Evolutionary conservation across 2,888 invertebrate species (phyloP).

Genomic region (Lasioglossum oenotherae): DNA sequence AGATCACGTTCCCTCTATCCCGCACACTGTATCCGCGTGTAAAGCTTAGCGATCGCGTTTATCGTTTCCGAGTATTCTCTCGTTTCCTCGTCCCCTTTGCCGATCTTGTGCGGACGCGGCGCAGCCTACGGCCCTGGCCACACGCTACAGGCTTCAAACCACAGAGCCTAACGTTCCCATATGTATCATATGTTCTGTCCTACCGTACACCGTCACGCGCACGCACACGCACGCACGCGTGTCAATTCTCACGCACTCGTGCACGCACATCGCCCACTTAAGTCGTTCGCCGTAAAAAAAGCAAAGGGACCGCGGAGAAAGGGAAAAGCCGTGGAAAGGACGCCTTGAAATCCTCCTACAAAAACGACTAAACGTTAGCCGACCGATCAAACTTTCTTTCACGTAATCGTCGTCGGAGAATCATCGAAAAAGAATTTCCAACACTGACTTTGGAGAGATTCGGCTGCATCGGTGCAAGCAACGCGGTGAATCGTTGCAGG

Average conservation of each 20-base stretch:
- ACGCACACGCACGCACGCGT: constrained; percentile 64
- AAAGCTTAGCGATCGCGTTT: constrained; percentile 30
- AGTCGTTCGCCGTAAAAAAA: constrained; percentile 32
- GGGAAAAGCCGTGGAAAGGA: not conserved
- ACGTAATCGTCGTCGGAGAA: not conserved
- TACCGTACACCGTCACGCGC: constrained; percentile 76
- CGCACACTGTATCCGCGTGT: constrained; percentile 36
- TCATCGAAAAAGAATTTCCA: not conserved
- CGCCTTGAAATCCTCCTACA: not conserved
- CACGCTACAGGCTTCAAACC: constrained; percentile 83
- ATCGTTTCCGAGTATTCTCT: constrained; percentile 69
- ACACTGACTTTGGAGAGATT: no score
- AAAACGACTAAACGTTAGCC: not conserved
- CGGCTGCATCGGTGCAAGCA: no score
- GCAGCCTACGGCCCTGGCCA: constrained; percentile 69
- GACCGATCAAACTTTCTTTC: not conserved
- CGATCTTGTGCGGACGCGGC: constrained; percentile 31
- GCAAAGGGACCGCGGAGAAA: not conserved
- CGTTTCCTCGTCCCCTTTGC: constrained; percentile 41
- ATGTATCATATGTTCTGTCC: constrained; percentile 84
- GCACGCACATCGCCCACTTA: constrained; percentile 65
- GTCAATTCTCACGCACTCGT: constrained; percentile 70
- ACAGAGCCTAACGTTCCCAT: constrained; percentile 83
- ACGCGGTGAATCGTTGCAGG: no score
- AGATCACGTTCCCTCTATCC: not conserved